phyloP scores from a whole-genome alignment of 2,888 invertebrate species.

The Drosophila neoperkinsi region DNA sequence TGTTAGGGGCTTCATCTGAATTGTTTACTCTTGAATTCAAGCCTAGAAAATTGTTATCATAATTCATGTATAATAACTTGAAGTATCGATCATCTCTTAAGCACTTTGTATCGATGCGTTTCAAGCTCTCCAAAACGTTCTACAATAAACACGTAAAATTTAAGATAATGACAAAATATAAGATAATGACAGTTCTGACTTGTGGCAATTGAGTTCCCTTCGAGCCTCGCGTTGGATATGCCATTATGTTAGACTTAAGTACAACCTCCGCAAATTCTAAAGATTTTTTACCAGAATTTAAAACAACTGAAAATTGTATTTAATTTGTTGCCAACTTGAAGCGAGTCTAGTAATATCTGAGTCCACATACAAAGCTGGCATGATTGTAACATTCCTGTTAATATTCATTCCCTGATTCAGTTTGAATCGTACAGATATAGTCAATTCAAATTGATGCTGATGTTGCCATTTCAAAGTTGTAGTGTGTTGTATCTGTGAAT shows the following conservation, averaged over 20 bases:
- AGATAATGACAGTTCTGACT: neutral
- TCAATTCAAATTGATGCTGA: slow-evolving; percentile 25
- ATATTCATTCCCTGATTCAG: neutral
- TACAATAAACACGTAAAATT: neutral
- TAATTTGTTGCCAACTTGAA: neutral
- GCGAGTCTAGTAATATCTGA: neutral
- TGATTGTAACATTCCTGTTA: neutral
- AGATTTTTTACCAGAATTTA: slow-evolving; percentile 45
- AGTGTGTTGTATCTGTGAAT: slow-evolving; percentile 13
- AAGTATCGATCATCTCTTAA: slow-evolving; percentile 42
- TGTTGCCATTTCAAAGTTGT: slow-evolving; percentile 15
- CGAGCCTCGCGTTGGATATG: slow-evolving; percentile 12
- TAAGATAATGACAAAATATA: neutral
- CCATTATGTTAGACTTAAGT: slow-evolving; percentile 1
- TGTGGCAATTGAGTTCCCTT: slow-evolving; percentile 3
- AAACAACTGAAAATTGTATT: neutral
- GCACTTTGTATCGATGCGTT: slow-evolving; percentile 25
- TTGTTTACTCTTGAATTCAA: neutral
- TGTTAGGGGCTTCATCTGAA: neutral
- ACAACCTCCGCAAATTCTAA: slow-evolving; percentile 18
- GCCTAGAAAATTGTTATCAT: slow-evolving; percentile 14
- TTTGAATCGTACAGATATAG: slow-evolving; percentile 8
- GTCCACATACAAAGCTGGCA: neutral
- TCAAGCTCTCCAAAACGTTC: slow-evolving; percentile 6
- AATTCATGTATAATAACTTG: slow-evolving; percentile 41